A percentile compares a stretch with the other conserved stretches of the same genome.
Conservation (phyloP, 35 echinoderm and acorn worm species). For the Ptychodera flava region DNA sequence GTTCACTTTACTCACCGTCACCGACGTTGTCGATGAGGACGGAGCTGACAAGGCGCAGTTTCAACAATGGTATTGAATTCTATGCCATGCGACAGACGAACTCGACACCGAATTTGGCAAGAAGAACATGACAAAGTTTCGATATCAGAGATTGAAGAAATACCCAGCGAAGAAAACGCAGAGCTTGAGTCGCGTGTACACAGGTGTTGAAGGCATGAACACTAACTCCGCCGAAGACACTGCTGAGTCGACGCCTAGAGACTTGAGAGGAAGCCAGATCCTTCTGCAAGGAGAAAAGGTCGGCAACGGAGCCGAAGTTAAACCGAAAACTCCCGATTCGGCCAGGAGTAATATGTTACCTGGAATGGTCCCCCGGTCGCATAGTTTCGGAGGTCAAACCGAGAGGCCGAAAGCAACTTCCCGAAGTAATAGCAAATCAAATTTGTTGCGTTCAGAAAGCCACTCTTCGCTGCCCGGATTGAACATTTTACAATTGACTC, state of each 20-base stretch:
- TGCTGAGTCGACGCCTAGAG: too few relatives aligned
- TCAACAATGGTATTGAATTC: background rate
- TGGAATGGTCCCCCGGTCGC: background rate
- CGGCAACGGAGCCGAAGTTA: too few relatives aligned
- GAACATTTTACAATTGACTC: background rate
- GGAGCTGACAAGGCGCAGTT: background rate
- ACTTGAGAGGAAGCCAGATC: too few relatives aligned
- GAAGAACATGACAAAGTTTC: background rate
- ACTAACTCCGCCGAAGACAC: too few relatives aligned
- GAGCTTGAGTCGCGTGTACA: background rate
- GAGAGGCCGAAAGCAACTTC: background rate
- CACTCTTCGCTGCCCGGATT: background rate
- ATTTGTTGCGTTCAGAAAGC: background rate
- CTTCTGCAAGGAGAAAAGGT: too few relatives aligned
- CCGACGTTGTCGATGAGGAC: background rate
- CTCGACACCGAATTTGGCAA: background rate
- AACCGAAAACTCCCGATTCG: too few relatives aligned
- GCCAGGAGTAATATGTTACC: too few relatives aligned
- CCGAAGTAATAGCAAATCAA: background rate
- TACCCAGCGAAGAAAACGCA: too few relatives aligned
- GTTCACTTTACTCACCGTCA: background rate
- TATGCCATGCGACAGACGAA: background rate
- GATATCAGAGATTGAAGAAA: too few relatives aligned
- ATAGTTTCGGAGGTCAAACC: background rate
- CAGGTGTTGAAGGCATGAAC: too few relatives aligned